Conservation (phyloP, 2,797 vertebrate genomes). For the Serranus cabrilla region DNA sequence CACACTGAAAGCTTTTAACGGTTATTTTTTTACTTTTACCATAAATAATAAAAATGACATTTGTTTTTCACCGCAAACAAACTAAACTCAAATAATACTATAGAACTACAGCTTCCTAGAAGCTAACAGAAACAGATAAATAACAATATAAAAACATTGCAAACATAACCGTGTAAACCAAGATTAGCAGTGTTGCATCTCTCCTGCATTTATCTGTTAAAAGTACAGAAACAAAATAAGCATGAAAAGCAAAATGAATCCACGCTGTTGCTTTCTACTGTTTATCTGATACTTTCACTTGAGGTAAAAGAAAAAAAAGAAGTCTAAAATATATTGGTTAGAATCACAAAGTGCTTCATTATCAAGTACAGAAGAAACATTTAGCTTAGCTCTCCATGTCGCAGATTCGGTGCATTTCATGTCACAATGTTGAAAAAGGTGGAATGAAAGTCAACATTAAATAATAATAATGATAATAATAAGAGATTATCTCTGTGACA, state of each 20-base stretch:
- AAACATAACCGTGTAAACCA: slow-evolving; percentile 36
- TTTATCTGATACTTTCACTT: slow-evolving; percentile 5
- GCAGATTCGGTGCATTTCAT: neutral
- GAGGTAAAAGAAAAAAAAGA: slow-evolving; percentile 41
- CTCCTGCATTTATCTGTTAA: slow-evolving; percentile 20
- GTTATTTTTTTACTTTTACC: slow-evolving; percentile 64
- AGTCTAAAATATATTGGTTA: slow-evolving; percentile 23
- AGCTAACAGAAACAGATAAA: slow-evolving; percentile 68
- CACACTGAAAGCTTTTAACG: slow-evolving; percentile 17
- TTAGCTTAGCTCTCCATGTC: slow-evolving; percentile 10
- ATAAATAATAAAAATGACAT: slow-evolving; percentile 67
- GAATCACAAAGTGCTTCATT: slow-evolving; percentile 68
- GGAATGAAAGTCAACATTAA: slow-evolving; percentile 18
- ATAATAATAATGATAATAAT: neutral
- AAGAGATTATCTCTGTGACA: slow-evolving; percentile 17
- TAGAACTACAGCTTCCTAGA: slow-evolving; percentile 71
- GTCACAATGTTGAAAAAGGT: neutral
- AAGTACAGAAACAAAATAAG: slow-evolving; percentile 26
- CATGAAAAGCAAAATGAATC: slow-evolving; percentile 30
- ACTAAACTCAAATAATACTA: slow-evolving; percentile 25
- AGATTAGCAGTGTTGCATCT: slow-evolving; percentile 18
- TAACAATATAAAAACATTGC: slow-evolving; percentile 57
- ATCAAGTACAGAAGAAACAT: slow-evolving; percentile 57
- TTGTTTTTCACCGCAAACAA: slow-evolving; percentile 47
- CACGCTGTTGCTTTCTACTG: slow-evolving; percentile 11